Percentiles rank a stretch among this genome's conserved stretches.
phyloP scores from a whole-genome alignment of 2,797 vertebrate species.

The Cercopithecus neglectus region DNA sequence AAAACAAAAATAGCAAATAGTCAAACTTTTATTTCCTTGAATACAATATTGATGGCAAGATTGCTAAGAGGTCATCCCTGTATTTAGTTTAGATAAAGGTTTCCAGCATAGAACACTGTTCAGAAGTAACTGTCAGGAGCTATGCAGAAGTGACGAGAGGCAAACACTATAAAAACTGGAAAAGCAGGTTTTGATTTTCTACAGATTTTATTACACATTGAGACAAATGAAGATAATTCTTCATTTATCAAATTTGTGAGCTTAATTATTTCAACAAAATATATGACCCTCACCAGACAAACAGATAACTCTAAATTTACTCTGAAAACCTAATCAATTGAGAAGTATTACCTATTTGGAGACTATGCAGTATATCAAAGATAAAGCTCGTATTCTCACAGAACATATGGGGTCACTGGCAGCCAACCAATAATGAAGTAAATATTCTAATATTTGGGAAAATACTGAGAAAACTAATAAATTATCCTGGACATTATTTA shows the following conservation, averaged over 20 bases:
- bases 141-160: not conserved
- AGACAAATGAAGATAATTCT: slow-evolving; percentile 36
- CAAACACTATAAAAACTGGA: not conserved
- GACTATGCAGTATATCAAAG: not conserved
- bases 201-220: not conserved
- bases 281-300: not conserved
- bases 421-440: not conserved
- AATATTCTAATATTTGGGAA: not conserved
- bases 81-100: not conserved
- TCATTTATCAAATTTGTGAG: not conserved
- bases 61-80: not conserved
- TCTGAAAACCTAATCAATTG: not conserved
- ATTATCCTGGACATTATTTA: not conserved
- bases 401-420: not conserved
- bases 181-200: not conserved
- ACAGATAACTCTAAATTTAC: not conserved
- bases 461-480: not conserved
- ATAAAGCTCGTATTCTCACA: not conserved
- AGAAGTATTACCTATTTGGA: not conserved
- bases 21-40: not conserved
- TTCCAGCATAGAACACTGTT: not conserved
- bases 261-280: slow-evolving; percentile 14
- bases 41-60: not conserved
- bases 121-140: not conserved
- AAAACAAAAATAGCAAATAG: not conserved